Evolutionary conservation across 2,113 vertebrate genomes (phyloP), one percentile per base, ranked within the genome.

Genomic region (Murina feae): DNA sequence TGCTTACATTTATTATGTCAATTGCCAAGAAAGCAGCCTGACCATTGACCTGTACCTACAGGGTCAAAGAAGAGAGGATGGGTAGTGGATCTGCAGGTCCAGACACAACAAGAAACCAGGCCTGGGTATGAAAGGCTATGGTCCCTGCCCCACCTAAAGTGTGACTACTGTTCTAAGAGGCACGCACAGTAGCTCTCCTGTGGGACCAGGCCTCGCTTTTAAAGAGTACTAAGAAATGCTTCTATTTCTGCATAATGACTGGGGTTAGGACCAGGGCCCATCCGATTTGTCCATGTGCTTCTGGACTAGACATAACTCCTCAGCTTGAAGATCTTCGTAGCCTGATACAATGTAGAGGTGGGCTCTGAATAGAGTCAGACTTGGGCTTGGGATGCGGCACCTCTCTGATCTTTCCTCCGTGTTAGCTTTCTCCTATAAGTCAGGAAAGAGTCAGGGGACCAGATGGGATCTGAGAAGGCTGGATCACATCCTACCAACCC

Each of bases 1-100:
- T 83, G 81, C 93, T 86, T 97, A 93, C 87, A 93, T 97, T 97
- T 97, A 96, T 86, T 13, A 12, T 84, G 95, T 79, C 95, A 86
- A 51, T 96, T 97, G 96, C 93, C 3, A 3, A 69, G 91, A 86
- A 81, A 68, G 78, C 68, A 96, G 20, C 0, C 89, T 89, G 4
- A 60, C 3, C 58, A 25, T 42, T 95, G 74, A 71, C 69, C 68
- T 25, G 58, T 47, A 55, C 88, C 47, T 92, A 81, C 1, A 14
- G 68, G 39, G 8, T 84, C 88, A 86, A 93, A 84, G 63, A 86
- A 69, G 68, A 83, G 25, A 60, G 23, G 47, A 28, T 2, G 1
- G 44, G 1, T 82, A 78, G 88, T 53, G 39, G 55, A 51, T 93
- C 37, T 88, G 21, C 42, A 80, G 65, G 51, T 89, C 86, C 66